A percentile compares a stretch with the other conserved stretches of the same genome.
Conservation (phyloP, 2,888 invertebrate species). For the Lycia hirtaria region DNA sequence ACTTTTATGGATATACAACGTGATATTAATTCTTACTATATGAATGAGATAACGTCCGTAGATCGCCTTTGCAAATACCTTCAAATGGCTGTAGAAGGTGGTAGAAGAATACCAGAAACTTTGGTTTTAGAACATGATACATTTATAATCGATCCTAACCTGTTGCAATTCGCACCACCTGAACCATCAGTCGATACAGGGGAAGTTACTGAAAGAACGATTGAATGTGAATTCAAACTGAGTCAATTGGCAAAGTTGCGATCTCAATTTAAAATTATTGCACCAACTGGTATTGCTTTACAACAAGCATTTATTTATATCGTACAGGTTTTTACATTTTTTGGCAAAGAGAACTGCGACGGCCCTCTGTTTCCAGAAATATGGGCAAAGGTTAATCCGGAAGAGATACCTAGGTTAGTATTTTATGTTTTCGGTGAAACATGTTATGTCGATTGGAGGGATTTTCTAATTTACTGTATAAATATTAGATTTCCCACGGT, state of each 20-base stretch:
- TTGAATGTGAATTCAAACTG: conserved; percentile 66
- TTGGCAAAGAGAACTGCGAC: conserved; percentile 73
- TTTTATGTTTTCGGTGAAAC: conserved; percentile 81
- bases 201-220: conserved; percentile 51
- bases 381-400: conserved; percentile 75
- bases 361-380: conserved; percentile 63
- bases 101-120: conserved; percentile 72
- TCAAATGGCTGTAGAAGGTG: conserved; percentile 81
- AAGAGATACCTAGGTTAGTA: conserved; percentile 74
- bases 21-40: conserved; percentile 75
- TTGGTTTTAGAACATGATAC: conserved; percentile 78
- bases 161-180: conserved; percentile 63
- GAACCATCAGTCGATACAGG: conserved; percentile 44
- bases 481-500: conserved; percentile 83
- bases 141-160: conserved; percentile 78
- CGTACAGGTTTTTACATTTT: conserved; percentile 81
- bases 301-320: conserved; percentile 80
- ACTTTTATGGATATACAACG: conserved; percentile 75
- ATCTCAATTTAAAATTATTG: conserved; percentile 70
- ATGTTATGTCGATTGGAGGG: conserved; percentile 87
- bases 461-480: conserved; percentile 87
- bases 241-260: conserved; percentile 68
- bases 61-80: conserved; percentile 80
- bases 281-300: conserved; percentile 71
- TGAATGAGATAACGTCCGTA: conserved; percentile 77